phyloP scores from a whole-genome alignment of 2,888 invertebrate species.

The Macrophya annulata region DNA sequence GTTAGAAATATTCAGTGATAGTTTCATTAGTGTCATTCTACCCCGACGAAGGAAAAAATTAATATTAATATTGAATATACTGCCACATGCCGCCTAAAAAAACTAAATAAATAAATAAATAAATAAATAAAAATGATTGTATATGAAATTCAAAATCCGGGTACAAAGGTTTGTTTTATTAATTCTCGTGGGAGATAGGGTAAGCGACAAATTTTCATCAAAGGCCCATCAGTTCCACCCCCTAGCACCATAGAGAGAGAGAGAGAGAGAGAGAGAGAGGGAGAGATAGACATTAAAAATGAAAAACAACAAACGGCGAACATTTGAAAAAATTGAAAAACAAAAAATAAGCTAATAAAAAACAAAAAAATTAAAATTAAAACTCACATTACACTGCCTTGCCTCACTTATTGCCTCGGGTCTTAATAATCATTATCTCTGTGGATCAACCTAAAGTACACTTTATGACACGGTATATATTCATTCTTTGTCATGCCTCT shows the following conservation, averaged over 20 bases:
- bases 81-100: not conserved
- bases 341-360: not conserved
- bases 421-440: not conserved
- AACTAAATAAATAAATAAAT: not conserved
- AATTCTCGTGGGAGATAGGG: not conserved
- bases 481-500: too few relatives aligned
- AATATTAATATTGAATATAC: not conserved
- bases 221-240: conserved; percentile 25
- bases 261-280: not conserved
- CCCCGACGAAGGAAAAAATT: not conserved
- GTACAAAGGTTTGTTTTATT: conserved; percentile 22
- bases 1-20: not conserved
- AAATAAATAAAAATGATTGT: not conserved
- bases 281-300: not conserved
- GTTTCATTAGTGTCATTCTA: not conserved
- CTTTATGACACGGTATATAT: not conserved
- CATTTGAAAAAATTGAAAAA: not conserved
- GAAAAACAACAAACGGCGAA: not conserved
- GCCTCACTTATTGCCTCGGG: not conserved
- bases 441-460: not conserved
- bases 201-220: conserved; percentile 41
- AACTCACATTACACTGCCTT: not conserved
- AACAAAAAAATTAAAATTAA: not conserved
- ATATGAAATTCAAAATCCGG: not conserved
- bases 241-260: not conserved